Conservation (phyloP, 1,140 invertebrate species). For the Brachionus rotundiformis region DNA sequence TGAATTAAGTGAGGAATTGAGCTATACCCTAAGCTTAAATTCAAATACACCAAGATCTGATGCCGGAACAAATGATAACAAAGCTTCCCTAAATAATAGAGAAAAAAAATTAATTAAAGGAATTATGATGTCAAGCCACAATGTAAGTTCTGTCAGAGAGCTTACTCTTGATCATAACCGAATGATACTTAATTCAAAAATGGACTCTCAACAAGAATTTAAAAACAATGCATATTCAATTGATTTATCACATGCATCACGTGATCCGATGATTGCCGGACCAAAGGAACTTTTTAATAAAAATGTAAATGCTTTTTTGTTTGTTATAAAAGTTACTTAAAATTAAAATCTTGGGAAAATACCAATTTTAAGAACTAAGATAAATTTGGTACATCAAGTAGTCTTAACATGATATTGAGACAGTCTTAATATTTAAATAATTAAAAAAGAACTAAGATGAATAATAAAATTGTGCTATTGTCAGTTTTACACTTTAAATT, state of each 20-base stretch:
- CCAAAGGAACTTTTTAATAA: slow-evolving; percentile 45
- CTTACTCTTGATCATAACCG: slow-evolving; percentile 17
- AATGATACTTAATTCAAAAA: slow-evolving; percentile 34
- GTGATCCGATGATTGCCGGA: slow-evolving; percentile 34
- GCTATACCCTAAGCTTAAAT: slow-evolving; percentile 23
- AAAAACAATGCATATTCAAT: slow-evolving; percentile 2
- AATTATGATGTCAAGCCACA: slow-evolving; percentile 51
- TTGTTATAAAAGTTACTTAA: background rate
- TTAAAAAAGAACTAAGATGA: no score
- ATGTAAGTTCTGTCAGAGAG: slow-evolving; percentile 37
- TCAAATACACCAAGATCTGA: slow-evolving; percentile 26
- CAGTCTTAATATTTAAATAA: no score
- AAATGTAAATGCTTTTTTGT: background rate
- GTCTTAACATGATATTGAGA: no score
- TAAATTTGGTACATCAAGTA: no score
- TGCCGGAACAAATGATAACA: background rate
- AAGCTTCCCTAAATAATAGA: background rate
- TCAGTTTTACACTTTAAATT: no score
- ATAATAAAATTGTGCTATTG: no score
- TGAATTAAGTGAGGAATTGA: background rate
- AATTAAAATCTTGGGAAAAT: background rate
- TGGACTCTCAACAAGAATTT: background rate
- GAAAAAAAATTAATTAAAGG: slow-evolving; percentile 21
- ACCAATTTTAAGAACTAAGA: no score
- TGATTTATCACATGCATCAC: slow-evolving; percentile 35